Evolutionary conservation across 2,888 invertebrate species (phyloP).

Genomic region (Coenonympha arcania): DNA sequence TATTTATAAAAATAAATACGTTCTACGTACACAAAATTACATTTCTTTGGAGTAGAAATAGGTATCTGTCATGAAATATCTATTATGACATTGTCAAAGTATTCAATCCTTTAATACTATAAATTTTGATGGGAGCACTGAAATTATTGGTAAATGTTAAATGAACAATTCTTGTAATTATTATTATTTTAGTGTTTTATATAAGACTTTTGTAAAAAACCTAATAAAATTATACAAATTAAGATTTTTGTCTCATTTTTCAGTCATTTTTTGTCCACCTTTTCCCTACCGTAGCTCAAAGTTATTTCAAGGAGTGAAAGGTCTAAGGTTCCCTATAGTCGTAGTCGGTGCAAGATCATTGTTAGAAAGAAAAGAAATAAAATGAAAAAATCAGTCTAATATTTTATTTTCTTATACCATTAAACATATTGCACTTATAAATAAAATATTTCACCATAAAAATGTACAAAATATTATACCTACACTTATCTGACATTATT

Average conservation of each 20-base stretch:
- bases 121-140: constrained; percentile 23
- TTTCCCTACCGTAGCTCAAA: too few species aligned
- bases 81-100: neutral
- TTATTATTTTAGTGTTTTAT: constrained; percentile 34
- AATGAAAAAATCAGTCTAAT: constrained; percentile 1
- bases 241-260: constrained; percentile 3
- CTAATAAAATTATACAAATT: constrained; percentile 30
- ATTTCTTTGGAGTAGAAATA: too few species aligned
- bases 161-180: constrained; percentile 26
- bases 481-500: neutral
- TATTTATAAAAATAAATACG: too few species aligned
- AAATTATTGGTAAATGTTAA: constrained; percentile 22
- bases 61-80: neutral
- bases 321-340: too few species aligned
- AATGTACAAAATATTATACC: neutral
- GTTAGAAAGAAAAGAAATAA: too few species aligned
- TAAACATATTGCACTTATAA: neutral
- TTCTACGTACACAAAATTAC: too few species aligned
- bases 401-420: constrained; percentile 1
- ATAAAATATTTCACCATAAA: neutral
- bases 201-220: constrained; percentile 40
- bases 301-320: too few species aligned
- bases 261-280: constrained; percentile 12
- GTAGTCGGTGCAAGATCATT: too few species aligned
- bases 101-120: neutral